Evolutionary conservation across 2,113 vertebrate species (phyloP).

Genomic region (Alligator mississippiensis): DNA sequence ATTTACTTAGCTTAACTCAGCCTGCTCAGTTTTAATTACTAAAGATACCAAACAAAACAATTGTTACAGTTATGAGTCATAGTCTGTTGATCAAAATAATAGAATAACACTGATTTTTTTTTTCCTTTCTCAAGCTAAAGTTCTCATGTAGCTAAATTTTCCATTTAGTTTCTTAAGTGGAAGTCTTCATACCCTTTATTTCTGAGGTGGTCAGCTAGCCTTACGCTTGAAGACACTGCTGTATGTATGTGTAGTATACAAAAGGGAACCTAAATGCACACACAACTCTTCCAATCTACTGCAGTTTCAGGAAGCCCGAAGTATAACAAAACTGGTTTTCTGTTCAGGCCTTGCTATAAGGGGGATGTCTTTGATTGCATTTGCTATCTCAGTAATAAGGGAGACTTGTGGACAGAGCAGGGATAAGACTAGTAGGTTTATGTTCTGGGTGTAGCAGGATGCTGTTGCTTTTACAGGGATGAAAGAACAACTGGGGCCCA

Average conservation of each 20-base stretch:
- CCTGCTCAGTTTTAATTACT: conserved; percentile 39
- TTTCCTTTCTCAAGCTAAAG: not conserved
- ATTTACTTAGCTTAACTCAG: conserved; percentile 45
- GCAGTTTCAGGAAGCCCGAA: conserved; percentile 4
- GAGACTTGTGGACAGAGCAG: not conserved
- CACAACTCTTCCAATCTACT: not conserved
- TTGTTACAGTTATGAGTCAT: not conserved
- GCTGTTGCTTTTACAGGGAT: conserved; percentile 24
- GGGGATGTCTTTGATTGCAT: conserved; percentile 35
- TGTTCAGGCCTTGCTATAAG: conserved; percentile 40
- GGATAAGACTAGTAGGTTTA: not conserved
- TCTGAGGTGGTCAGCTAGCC: not conserved
- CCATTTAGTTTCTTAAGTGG: not conserved
- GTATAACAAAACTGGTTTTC: conserved; percentile 44
- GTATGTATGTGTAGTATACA: not conserved
- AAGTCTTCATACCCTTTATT: conserved; percentile 4
- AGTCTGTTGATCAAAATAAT: not conserved
- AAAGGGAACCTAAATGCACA: not conserved
- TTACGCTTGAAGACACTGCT: not conserved
- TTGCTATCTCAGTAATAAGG: conserved; percentile 31
- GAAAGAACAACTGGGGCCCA: not conserved
- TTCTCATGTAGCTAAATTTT: conserved; percentile 19
- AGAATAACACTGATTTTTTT: conserved; percentile 39
- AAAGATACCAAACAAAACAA: conserved; percentile 18
- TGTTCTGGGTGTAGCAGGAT: conserved; percentile 1